A percentile compares a stretch with the other conserved stretches of the same genome.
These are phyloP conservation scores for Psittacula derbiana DNA, from an alignment of 2,797 vertebrate species.

Conservation along the genomic window DNA sequence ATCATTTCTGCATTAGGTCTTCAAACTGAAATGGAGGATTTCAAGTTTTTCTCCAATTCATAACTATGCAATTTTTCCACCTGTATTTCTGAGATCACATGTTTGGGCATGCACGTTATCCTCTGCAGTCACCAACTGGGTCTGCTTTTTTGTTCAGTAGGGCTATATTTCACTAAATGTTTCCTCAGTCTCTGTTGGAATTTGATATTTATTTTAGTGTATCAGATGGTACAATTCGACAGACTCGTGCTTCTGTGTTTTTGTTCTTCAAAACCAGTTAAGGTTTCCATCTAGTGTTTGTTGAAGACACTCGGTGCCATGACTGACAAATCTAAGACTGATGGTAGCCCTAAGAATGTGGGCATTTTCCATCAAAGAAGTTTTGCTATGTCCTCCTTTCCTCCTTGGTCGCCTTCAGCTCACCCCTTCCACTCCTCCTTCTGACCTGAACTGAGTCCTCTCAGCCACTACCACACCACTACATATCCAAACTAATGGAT, in stretches of 20 bases:
- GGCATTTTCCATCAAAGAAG: not conserved
- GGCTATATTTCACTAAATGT: not conserved
- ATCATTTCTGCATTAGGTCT: not conserved
- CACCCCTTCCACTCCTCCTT: not conserved
- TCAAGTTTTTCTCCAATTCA: not conserved
- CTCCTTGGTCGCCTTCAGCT: not conserved
- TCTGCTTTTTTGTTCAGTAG: not conserved
- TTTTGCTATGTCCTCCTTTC: not conserved
- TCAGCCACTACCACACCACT: not conserved
- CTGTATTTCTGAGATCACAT: not conserved
- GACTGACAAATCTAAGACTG: not conserved
- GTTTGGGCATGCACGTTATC: not conserved
- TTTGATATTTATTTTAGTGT: not conserved
- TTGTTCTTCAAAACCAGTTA: slow-evolving; percentile 24
- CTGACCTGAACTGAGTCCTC: not conserved
- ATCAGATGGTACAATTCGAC: not conserved
- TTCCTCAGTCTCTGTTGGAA: not conserved
- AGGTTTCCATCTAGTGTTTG: slow-evolving; percentile 55
- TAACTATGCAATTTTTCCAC: not conserved
- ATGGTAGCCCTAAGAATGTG: not conserved
- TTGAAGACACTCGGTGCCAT: not conserved
- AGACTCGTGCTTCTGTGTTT: not conserved
- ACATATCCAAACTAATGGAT: not conserved
- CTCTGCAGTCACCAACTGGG: not conserved
- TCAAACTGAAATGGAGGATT: not conserved